Base-by-base conservation (phyloP, 2,888 invertebrate species). In the Parnassius apollo region DNA sequence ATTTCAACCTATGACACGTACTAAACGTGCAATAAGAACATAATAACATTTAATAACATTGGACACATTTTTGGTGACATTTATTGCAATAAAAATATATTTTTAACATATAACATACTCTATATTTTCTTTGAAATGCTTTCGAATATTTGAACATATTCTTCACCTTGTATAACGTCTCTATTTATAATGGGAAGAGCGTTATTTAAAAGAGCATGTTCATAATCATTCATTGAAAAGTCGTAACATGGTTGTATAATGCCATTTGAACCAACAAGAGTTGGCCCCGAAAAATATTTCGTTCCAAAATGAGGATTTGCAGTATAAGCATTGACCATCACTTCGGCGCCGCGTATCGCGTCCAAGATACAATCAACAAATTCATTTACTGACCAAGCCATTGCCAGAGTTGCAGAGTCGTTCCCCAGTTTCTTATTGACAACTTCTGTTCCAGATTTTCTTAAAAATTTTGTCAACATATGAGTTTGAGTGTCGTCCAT, bases 241-340 rank as follows among this genome's bases (percentile, higher is more conserved):
- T 75, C 68, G 49, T 65, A 68, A 66, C 80, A 81, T 2, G 78
- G 71, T 42, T 77, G 71, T 45, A 74, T 62, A 25, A 86, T 78
- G 9, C 88, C 86, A 51, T 69, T 64, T 2, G 75, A 69, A 0
- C 85, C 86, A 11, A 88, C 73, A 57, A 64, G 70, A 2, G 80
- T 76, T 1, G 86, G 85, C 1, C 86, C 84, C 12, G 85, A 75
- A 68, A 86, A 87, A 68, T 76, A 88, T 67, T 76, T 79, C 2
- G 86, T 85, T 3, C 85, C 85, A 55, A 77, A 87, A 66, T 82
- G 68, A 13, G 84, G 79, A 69, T 87, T 88, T 2, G 82, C 78
- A 11, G 79, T 78, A 55, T 70, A 87, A 62, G 78, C 72, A 65
- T 79, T 80, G 1, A 85, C 75, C 2, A 75, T 61, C 0, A 79